Conservation (phyloP, 2,888 invertebrate genomes). For the Melinopterus prodromus region DNA sequence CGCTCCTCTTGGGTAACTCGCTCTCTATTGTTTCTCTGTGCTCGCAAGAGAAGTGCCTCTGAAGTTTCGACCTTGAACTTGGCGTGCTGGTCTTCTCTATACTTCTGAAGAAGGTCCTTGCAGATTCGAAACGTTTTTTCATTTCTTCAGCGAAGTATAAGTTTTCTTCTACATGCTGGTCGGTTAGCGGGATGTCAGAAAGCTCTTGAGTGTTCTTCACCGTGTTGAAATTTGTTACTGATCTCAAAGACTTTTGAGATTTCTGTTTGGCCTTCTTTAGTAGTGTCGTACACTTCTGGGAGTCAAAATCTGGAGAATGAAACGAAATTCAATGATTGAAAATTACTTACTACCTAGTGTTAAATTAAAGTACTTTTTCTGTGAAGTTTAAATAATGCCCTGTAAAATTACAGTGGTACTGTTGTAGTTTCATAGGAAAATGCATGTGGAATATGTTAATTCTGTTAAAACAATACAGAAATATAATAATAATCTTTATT, state of each 20-base stretch:
- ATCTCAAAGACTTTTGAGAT: not conserved
- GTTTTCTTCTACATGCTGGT: conserved; percentile 28
- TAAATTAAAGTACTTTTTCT: no score
- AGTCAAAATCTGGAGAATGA: conserved; percentile 26
- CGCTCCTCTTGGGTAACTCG: conserved; percentile 17
- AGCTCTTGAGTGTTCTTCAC: conserved; percentile 11
- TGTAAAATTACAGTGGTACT: no score
- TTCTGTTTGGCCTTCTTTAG: conserved; percentile 27
- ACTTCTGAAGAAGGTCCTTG: conserved; percentile 34
- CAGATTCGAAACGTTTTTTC: conserved; percentile 35
- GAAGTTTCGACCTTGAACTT: not conserved
- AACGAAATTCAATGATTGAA: conserved; percentile 5
- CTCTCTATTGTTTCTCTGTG: conserved; percentile 29
- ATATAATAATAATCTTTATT: no score
- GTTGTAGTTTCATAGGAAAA: no score
- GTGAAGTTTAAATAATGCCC: no score
- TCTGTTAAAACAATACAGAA: no score
- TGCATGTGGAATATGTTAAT: no score
- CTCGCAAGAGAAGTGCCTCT: not conserved
- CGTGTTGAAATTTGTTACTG: not conserved
- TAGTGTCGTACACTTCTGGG: conserved; percentile 11
- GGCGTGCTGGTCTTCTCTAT: conserved; percentile 24
- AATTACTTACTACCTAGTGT: no score
- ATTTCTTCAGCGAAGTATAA: conserved; percentile 33
- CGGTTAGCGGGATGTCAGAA: conserved; percentile 21